Conservation (phyloP, 1,140 invertebrate genomes). For the Nephotettix cincticeps region DNA sequence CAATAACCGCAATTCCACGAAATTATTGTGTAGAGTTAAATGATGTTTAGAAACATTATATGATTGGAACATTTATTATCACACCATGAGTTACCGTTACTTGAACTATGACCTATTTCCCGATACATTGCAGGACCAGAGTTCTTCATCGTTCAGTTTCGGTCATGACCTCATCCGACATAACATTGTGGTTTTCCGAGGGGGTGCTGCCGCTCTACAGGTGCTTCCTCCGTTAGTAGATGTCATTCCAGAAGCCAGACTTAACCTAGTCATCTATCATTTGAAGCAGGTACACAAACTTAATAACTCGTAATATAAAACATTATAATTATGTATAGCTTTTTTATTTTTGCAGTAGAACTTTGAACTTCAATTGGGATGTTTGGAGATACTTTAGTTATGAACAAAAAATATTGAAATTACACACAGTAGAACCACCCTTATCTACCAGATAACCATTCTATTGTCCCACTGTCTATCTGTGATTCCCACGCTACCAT, state of each 20-base stretch:
- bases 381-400: not conserved
- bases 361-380: not conserved
- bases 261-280: constrained; percentile 96
- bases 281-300: constrained; percentile 67
- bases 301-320: not conserved
- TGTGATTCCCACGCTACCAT: no score
- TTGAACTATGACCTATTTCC: no score
- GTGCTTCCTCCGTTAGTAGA: constrained; percentile 89
- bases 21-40: no score
- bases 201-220: constrained; percentile 91
- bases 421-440: no score
- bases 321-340: not conserved
- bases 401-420: no score
- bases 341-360: not conserved
- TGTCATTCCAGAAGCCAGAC: constrained; percentile 92
- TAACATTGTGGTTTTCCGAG: constrained; percentile 94
- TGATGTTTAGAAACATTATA: no score
- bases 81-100: no score
- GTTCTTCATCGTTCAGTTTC: constrained; percentile 77
- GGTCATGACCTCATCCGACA: constrained; percentile 93
- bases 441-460: no score
- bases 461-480: no score
- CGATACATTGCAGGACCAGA: constrained; percentile 65
- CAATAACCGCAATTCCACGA: no score
- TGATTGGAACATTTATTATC: no score